A percentile compares a stretch with the other conserved stretches of the same genome.
Evolutionary conservation across 1,140 invertebrate species (phyloP).

Genomic region (Pogonus chalceus): DNA sequence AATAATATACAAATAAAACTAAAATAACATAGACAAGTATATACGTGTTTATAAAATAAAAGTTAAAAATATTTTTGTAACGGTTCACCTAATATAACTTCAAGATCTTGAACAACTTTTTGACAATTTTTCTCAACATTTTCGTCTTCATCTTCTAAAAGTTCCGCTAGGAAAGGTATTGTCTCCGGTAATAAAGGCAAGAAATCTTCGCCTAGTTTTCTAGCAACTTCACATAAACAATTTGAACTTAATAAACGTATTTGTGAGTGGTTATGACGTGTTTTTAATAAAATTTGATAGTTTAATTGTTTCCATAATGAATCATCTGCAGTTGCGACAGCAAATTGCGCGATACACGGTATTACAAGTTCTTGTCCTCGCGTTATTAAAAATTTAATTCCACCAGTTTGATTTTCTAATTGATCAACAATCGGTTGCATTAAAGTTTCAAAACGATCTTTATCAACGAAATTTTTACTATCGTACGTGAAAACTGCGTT

Average conservation of each 20-base stretch:
- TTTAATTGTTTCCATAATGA: conserved; percentile 79
- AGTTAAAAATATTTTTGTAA: conserved; percentile 71
- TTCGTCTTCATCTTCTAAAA: conserved; percentile 74
- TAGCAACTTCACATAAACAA: conserved; percentile 57
- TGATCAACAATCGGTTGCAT: conserved; percentile 83
- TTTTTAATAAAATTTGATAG: conserved; percentile 82
- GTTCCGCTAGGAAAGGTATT: conserved; percentile 71
- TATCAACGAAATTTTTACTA: conserved; percentile 69
- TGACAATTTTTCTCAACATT: conserved; percentile 65
- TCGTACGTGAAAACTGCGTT: conserved; percentile 72
- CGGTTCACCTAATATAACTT: conserved; percentile 72
- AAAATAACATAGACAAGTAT: conserved; percentile 11
- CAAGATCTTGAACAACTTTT: conserved; percentile 63
- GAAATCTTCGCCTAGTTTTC: conserved; percentile 71
- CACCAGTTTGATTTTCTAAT: conserved; percentile 67
- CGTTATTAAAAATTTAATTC: conserved; percentile 45
- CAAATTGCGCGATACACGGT: conserved; percentile 71
- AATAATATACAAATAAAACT: conserved; percentile 2
- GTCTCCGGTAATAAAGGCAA: conserved; percentile 70
- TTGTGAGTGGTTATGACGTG: conserved; percentile 57
- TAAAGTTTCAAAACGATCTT: conserved; percentile 71
- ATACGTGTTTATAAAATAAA: conserved; percentile 6
- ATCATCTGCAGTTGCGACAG: conserved; percentile 72
- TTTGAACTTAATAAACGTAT: conserved; percentile 50
- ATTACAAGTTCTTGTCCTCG: conserved; percentile 54